These are phyloP conservation scores for Cyanoliseus patagonus DNA, from an alignment of 2,113 vertebrate species.

Conservation along the genomic window DNA sequence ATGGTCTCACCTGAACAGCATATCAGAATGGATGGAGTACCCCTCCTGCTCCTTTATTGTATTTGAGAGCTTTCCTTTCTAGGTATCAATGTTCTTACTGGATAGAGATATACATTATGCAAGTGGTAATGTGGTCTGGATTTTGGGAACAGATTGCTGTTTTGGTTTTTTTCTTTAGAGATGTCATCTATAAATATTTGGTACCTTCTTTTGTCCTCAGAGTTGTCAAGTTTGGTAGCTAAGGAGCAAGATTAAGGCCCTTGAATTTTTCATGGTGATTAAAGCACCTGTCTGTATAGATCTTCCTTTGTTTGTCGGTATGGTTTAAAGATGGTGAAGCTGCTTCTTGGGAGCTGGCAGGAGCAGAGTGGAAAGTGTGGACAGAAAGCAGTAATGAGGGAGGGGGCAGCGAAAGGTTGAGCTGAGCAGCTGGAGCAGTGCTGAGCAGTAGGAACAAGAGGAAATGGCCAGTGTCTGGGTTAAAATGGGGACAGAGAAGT, in stretches of 20 bases:
- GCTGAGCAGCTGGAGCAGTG: not conserved
- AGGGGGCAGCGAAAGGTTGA: not conserved
- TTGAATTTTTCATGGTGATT: not conserved
- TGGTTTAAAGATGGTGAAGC: not conserved
- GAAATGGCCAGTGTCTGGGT: not conserved
- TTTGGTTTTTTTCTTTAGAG: not conserved
- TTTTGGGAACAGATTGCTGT: not conserved
- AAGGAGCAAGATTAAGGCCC: not conserved
- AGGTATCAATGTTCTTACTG: not conserved
- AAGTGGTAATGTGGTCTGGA: not conserved
- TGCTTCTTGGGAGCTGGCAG: not conserved
- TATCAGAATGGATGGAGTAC: not conserved
- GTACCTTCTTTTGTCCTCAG: not conserved
- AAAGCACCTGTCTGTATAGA: not conserved
- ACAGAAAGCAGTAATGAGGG: not conserved
- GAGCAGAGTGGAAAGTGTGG: not conserved
- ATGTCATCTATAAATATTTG: not conserved
- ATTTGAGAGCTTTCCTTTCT: not conserved
- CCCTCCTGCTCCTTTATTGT: not conserved
- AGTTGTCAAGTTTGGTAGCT: not conserved
- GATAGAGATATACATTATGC: not conserved
- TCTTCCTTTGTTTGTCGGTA: not conserved
- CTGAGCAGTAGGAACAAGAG: not conserved
- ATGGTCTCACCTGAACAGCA: accelerated
- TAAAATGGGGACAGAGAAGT: not conserved